Evolutionary conservation across 2,888 invertebrate species (phyloP).

Genomic region (Dugesia japonica): DNA sequence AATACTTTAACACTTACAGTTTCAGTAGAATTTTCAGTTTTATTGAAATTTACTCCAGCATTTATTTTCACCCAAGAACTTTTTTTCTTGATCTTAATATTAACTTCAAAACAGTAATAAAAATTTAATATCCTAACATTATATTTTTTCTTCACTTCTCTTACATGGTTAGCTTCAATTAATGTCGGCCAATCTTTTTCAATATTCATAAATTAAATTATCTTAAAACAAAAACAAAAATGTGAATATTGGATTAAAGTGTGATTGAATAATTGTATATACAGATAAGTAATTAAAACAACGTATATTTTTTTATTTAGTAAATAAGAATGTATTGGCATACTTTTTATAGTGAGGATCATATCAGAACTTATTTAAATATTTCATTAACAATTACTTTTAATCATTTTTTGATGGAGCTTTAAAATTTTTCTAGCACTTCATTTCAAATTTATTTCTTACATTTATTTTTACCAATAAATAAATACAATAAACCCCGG

Average conservation of each 20-base stretch:
- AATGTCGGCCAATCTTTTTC: conserved; percentile 7
- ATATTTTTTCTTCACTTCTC: neutral
- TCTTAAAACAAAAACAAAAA: neutral
- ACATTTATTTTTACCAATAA: too few relatives aligned
- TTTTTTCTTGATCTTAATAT: neutral
- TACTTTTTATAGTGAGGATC: too few relatives aligned
- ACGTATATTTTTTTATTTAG: neutral
- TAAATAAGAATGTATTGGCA: too few relatives aligned
- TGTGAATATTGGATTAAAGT: neutral
- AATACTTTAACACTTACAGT: neutral
- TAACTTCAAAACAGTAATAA: neutral
- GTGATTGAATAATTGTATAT: neutral
- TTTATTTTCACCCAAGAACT: neutral
- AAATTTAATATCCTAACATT: too few relatives aligned
- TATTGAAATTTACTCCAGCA: neutral
- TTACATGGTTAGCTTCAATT: neutral
- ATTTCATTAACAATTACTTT: too few relatives aligned
- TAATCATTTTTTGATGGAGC: too few relatives aligned
- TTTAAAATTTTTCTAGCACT: too few relatives aligned
- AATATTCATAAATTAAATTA: neutral
- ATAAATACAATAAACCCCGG: too few relatives aligned
- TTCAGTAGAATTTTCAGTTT: neutral
- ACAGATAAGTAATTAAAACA: neutral
- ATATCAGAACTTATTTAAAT: too few relatives aligned
- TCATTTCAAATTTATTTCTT: too few relatives aligned